Conservation (phyloP, 1,140 invertebrate species). For the Hestina assimilis region DNA sequence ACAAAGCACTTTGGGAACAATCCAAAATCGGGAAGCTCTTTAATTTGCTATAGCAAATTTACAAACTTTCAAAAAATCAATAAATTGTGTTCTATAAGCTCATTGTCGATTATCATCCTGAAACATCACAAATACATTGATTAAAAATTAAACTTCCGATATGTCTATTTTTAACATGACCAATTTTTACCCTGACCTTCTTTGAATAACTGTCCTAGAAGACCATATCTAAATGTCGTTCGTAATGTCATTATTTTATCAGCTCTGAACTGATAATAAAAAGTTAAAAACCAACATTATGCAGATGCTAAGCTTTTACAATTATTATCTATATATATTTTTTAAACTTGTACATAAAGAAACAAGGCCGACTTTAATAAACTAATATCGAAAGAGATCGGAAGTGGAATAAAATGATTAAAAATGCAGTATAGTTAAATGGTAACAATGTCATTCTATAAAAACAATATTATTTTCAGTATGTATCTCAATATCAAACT, state of each 20-base stretch:
- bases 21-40: slow-evolving; percentile 28
- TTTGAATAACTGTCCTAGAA: not conserved
- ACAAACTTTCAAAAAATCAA: slow-evolving; percentile 32
- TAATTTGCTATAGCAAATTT: slow-evolving; percentile 34
- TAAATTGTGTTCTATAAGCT: slow-evolving; percentile 35
- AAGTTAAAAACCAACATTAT: too few species aligned
- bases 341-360: slow-evolving; percentile 3
- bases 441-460: too few species aligned
- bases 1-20: slow-evolving; percentile 30
- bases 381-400: not conserved
- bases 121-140: slow-evolving; percentile 15
- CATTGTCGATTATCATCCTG: slow-evolving; percentile 28
- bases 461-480: too few species aligned
- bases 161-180: slow-evolving; percentile 22
- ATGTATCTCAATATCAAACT: too few species aligned
- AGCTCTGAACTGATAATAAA: too few species aligned
- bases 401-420: not conserved
- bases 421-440: not conserved
- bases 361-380: not conserved
- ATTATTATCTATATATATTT: too few species aligned
- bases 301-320: too few species aligned
- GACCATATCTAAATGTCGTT: not conserved
- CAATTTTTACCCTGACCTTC: slow-evolving; percentile 25
- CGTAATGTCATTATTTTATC: too few species aligned
- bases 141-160: slow-evolving; percentile 20